Evolutionary conservation across 2,888 invertebrate genomes (phyloP).

Genomic region (Caenorhabditis doughertyi): DNA sequence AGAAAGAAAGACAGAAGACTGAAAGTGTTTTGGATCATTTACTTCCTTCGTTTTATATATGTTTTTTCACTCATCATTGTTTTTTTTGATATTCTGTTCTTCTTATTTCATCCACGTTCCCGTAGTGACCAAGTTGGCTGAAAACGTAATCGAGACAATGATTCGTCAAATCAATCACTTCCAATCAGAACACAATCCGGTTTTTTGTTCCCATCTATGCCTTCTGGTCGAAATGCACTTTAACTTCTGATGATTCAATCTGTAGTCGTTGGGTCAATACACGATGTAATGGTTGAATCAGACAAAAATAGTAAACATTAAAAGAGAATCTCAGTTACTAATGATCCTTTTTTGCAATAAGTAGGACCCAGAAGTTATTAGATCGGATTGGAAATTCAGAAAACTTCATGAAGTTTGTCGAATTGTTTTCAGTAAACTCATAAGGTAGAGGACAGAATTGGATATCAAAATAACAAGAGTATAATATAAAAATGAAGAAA

Average conservation of each 20-base stretch:
- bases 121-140: slow-evolving; percentile 36
- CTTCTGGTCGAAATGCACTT: slow-evolving; percentile 38
- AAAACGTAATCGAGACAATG: slow-evolving; percentile 12
- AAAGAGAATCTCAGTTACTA: neutral
- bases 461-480: neutral
- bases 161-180: slow-evolving; percentile 30
- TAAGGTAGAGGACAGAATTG: slow-evolving; percentile 12
- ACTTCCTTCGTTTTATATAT: slow-evolving; percentile 4
- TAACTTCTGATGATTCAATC: slow-evolving; percentile 25
- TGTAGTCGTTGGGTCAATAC: slow-evolving; percentile 25
- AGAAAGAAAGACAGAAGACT: slow-evolving; percentile 3
- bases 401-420: slow-evolving; percentile 14
- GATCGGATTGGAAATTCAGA: neutral
- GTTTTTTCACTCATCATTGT: neutral
- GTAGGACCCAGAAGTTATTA: neutral
- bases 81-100: slow-evolving; percentile 12
- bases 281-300: neutral
- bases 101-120: neutral
- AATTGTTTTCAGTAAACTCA: slow-evolving; percentile 4
- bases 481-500: neutral
- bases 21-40: slow-evolving; percentile 11
- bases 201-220: slow-evolving; percentile 1
- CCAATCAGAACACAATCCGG: slow-evolving; percentile 26
- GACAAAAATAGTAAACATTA: neutral
- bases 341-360: neutral